Evolutionary conservation across 2,113 vertebrate genomes (phyloP), one percentile per base, ranked within the genome.

Genomic region (Pipra filicauda): DNA sequence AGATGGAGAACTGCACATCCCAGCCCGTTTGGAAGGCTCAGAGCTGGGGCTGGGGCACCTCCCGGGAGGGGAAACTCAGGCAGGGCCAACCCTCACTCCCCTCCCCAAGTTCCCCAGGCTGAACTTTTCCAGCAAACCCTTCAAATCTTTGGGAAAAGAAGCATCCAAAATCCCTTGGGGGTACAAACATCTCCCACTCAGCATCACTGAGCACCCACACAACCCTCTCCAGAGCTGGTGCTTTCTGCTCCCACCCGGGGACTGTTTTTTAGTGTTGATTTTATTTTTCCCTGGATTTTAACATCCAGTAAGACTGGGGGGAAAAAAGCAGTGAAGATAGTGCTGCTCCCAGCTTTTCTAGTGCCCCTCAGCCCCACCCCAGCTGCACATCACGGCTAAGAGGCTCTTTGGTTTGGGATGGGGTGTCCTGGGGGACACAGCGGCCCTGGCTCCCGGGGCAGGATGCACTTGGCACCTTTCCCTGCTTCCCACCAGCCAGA

Each of bases 161-260:
- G 77, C 23, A 43, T 35, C 55, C 46, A 31, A 54, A 77, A 61
- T 14, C 24, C 30, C 57, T n/a, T 8, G 19, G 51, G 51, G 39
- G 3, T 4, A 20, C 51, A 57, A 52, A 58, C 30, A 12, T 14
- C 21, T 27, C 46, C 51, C 3, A 8, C n/a, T 35, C 7, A 1
- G 52, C 58, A 44, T 22, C 4, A 0, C 39, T 0, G 3, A 12
- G 21, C 2, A 0, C 70, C 43, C 39, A 13, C 7, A 0, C 14
- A 23, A 26, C 39, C 15, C 15, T 31, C 31, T 14, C 6, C 2
- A 54, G 41, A 62, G 14, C 43, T 21, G n/a, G 4, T 31, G 23
- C 52, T 69, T 82, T 59, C 72, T 1, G 1, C 23, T 73, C 54
- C 27, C 35, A 13, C 13, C 7, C 2, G 0, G 12, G 23, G 8